These are phyloP conservation scores for Steromphala cineraria DNA, from an alignment of 2,888 invertebrate species.

Conservation along the genomic window DNA sequence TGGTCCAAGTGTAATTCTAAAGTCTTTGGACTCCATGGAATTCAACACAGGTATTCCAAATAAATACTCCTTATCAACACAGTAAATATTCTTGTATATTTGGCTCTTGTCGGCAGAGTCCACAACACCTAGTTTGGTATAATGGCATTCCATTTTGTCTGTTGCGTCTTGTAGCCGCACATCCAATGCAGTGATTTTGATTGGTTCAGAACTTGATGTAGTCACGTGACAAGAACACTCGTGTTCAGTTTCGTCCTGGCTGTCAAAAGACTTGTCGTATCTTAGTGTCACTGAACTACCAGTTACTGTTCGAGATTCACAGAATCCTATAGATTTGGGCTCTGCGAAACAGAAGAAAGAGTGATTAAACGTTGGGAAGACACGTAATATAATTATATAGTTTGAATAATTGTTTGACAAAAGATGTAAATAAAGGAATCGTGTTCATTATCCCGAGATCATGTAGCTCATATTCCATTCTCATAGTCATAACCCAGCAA, in stretches of 20 bases:
- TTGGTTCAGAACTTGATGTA: background rate
- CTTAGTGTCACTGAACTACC: background rate
- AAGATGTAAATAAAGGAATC: too few relatives aligned
- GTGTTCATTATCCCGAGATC: too few relatives aligned
- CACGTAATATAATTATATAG: too few relatives aligned
- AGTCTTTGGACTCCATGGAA: background rate
- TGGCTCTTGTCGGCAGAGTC: background rate
- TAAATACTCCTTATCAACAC: slow-evolving; percentile 8
- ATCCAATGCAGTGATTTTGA: slow-evolving; percentile 7
- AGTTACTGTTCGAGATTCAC: slow-evolving; percentile 3
- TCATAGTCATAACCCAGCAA: too few relatives aligned
- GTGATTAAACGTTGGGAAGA: too few relatives aligned
- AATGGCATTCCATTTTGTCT: slow-evolving; percentile 5
- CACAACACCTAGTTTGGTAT: slow-evolving; percentile 6
- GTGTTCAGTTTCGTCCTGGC: background rate
- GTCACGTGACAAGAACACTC: slow-evolving; percentile 5
- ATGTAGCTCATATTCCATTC: too few relatives aligned
- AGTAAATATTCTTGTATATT: slow-evolving; percentile 1
- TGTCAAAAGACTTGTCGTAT: background rate
- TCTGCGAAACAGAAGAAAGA: background rate
- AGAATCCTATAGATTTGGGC: background rate
- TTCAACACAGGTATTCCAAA: slow-evolving; percentile 10
- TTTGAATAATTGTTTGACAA: too few relatives aligned
- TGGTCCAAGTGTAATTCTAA: background rate
- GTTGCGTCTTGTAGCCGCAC: background rate